Evolutionary conservation across 2,113 vertebrate species (phyloP).

Genomic region (Mustelus asterias): DNA sequence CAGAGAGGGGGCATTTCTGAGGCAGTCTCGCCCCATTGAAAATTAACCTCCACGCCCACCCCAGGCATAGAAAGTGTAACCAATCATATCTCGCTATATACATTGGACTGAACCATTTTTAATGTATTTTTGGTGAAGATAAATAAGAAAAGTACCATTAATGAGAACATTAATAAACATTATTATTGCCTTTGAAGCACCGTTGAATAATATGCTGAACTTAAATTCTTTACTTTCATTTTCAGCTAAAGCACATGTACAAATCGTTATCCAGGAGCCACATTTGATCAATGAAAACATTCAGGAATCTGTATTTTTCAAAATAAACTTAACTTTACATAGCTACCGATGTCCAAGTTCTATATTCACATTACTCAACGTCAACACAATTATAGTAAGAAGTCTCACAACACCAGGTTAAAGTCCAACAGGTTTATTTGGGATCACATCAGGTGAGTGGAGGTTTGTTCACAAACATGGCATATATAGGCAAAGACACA

Average conservation of each 20-base stretch:
- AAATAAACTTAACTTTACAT: conserved; percentile 7
- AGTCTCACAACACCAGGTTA: too few relatives aligned
- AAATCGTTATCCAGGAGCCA: background rate
- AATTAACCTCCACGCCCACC: background rate
- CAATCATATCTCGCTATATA: background rate
- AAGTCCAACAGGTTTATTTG: too few relatives aligned
- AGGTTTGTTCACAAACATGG: too few relatives aligned
- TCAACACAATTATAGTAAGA: too few relatives aligned
- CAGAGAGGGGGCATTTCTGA: background rate
- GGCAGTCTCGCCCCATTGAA: background rate
- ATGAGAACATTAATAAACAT: background rate
- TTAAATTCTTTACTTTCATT: background rate
- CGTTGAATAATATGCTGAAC: background rate
- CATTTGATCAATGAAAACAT: background rate
- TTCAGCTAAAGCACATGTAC: background rate
- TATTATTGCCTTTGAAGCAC: background rate
- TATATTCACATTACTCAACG: background rate
- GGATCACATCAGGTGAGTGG: too few relatives aligned
- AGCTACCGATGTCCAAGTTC: background rate
- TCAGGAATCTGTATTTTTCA: conserved; percentile 1
- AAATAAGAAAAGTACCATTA: background rate
- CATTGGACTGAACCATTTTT: background rate
- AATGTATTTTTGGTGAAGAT: background rate
- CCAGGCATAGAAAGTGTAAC: background rate
- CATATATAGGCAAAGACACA: too few relatives aligned